A percentile compares a stretch with the other conserved stretches of the same genome.
Evolutionary conservation across 2,113 vertebrate genomes (phyloP).

Genomic region (Amphiprion ocellaris): DNA sequence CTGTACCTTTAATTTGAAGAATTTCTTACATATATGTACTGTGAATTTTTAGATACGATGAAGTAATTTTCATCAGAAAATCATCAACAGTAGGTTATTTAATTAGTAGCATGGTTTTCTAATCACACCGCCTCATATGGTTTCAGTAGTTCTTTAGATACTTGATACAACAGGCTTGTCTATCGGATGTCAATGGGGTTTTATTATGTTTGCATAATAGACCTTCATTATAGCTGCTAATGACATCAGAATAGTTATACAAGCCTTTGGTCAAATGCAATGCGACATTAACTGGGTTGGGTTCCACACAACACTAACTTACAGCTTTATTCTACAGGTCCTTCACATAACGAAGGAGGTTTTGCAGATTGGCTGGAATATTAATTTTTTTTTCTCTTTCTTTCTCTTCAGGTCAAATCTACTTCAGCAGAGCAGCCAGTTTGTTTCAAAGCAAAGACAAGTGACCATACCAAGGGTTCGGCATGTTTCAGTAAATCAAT

Average conservation of each 20-base stretch:
- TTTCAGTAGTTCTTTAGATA: not conserved
- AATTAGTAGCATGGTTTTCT: not conserved
- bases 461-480: slow-evolving; percentile 32
- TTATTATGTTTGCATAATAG: slow-evolving; percentile 23
- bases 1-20: slow-evolving; percentile 83
- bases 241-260: not conserved
- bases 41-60: slow-evolving; percentile 23
- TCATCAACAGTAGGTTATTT: not conserved
- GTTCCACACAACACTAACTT: slow-evolving; percentile 32
- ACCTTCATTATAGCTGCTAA: slow-evolving; percentile 1
- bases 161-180: slow-evolving; percentile 1
- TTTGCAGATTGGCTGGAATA: slow-evolving; percentile 30
- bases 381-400: slow-evolving; percentile 5
- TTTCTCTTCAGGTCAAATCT: slow-evolving; percentile 54
- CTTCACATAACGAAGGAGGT: not conserved
- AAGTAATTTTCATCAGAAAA: slow-evolving; percentile 17
- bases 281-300: not conserved
- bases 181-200: slow-evolving; percentile 4
- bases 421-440: not conserved
- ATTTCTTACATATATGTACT: not conserved
- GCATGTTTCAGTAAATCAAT: slow-evolving; percentile 15
- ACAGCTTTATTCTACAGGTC: slow-evolving; percentile 43
- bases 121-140: slow-evolving; percentile 8
- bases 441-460: not conserved
- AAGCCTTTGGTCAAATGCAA: not conserved